Evolutionary conservation across 2,888 invertebrate genomes (phyloP), one percentile per base, ranked within the genome.

Genomic region (Miltochrista miniata): DNA sequence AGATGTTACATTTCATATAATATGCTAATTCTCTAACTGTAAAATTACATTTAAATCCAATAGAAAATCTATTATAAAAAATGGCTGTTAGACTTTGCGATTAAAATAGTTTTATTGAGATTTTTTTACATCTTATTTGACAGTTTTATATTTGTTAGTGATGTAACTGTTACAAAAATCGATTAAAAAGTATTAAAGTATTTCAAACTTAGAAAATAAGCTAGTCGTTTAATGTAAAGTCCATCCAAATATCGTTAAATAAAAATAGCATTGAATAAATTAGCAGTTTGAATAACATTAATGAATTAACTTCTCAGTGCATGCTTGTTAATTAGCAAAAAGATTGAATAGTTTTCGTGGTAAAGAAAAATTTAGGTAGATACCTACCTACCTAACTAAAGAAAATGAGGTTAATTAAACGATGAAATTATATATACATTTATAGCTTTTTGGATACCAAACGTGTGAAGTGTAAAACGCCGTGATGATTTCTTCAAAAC

Each of bases 351-450:
- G 38, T 48, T 52, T 43, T 29, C 11, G 15, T 51, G 24, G 40
- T 52, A 48, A 42, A 47, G 40, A 49, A 54, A 49, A 9, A 46
- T 18, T 24, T 24, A 24, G 18, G 43, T 34, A n/a, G n/a, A n/a
- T n/a, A n/a, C n/a, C n/a, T n/a, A n/a, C n/a, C n/a, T n/a, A n/a
- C n/a, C n/a, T n/a, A 45, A 12, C 35, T 41, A 41, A 56, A 50
- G 39, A 55, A 59, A 57, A 58, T 45, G 13, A 37, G 38, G 10
- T 38, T 61, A 55, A 64, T 66, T 66, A 65, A 45, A 24, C 18
- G 18, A 4, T 24, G 18, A 24, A 24, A 53, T 35, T 42, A 37
- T 34, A 33, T 54, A 41, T 48, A 51, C 48, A 14, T 13, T 46
- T 42, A 42, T 41, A 10, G 7, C 39, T 50, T 41, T 50, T 51